Percentiles rank a stretch among this genome's conserved stretches.
These are phyloP conservation scores for Nymphicus hollandicus DNA, from an alignment of 2,113 vertebrate genomes.

Conservation along the genomic window DNA sequence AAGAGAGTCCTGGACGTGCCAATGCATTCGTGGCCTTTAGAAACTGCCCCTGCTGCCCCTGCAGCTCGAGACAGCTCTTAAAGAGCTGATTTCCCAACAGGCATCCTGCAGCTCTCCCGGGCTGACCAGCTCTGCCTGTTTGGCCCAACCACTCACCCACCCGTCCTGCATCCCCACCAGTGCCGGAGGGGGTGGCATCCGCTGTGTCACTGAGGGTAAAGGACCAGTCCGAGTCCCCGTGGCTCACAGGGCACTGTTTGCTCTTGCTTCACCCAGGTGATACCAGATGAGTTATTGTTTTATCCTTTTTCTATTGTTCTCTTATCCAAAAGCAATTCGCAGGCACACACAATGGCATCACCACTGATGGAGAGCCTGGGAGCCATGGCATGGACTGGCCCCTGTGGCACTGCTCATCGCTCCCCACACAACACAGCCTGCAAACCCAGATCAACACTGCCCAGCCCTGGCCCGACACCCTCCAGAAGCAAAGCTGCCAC, in stretches of 20 bases:
- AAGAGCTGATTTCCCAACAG: background rate
- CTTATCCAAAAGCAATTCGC: background rate
- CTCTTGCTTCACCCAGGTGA: background rate
- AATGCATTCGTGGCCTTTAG: accelerated
- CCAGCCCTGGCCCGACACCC: background rate
- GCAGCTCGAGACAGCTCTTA: accelerated
- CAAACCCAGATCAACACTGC: background rate
- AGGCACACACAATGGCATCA: accelerated
- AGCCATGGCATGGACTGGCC: accelerated
- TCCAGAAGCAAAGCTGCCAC: accelerated
- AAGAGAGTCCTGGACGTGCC: background rate
- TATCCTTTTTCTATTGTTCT: background rate
- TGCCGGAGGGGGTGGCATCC: accelerated
- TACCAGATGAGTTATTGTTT: accelerated
- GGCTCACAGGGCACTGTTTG: accelerated
- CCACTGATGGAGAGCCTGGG: background rate
- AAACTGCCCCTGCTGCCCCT: background rate
- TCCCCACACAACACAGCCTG: background rate
- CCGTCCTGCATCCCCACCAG: background rate
- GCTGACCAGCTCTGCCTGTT: background rate
- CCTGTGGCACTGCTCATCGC: background rate
- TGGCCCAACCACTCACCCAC: background rate
- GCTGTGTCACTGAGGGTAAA: accelerated
- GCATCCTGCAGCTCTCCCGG: accelerated
- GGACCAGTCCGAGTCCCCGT: accelerated